Conservation (phyloP, 2,888 invertebrate species). For the Ochropacha duplaris region DNA sequence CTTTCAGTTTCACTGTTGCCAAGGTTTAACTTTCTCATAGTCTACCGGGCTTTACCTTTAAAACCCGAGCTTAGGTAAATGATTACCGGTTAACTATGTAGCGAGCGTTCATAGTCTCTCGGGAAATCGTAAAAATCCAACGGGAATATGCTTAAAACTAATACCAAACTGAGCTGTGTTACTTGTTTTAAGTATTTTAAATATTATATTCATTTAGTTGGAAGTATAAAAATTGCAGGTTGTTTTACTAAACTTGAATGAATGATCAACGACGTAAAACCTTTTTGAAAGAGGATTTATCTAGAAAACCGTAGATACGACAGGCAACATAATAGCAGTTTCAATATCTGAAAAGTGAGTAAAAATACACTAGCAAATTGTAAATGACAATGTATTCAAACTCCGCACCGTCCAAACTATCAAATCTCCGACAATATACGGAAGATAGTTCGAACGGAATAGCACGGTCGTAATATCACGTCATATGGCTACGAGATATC, state of each 20-base stretch:
- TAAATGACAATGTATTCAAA: background rate
- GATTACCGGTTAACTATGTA: background rate
- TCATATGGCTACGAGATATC: background rate
- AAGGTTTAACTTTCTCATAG: background rate
- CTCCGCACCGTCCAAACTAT: background rate
- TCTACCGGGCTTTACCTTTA: background rate
- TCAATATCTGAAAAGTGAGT: background rate
- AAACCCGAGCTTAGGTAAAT: slow-evolving; percentile 5
- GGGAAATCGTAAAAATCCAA: background rate
- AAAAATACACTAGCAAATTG: background rate
- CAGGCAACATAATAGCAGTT: background rate
- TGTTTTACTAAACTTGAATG: too few relatives aligned
- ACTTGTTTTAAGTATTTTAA: background rate
- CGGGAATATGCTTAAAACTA: background rate
- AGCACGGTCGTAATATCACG: background rate
- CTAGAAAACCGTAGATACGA: too few relatives aligned
- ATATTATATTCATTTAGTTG: background rate
- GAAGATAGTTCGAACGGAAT: background rate
- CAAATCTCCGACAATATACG: background rate
- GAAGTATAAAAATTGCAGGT: too few relatives aligned
- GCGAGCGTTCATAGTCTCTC: background rate
- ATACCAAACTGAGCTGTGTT: background rate
- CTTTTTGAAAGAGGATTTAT: too few relatives aligned
- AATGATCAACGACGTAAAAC: too few relatives aligned
- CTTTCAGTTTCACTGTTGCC: background rate